Conservation (phyloP, 2,888 invertebrate species). For the Diadromus collaris region DNA sequence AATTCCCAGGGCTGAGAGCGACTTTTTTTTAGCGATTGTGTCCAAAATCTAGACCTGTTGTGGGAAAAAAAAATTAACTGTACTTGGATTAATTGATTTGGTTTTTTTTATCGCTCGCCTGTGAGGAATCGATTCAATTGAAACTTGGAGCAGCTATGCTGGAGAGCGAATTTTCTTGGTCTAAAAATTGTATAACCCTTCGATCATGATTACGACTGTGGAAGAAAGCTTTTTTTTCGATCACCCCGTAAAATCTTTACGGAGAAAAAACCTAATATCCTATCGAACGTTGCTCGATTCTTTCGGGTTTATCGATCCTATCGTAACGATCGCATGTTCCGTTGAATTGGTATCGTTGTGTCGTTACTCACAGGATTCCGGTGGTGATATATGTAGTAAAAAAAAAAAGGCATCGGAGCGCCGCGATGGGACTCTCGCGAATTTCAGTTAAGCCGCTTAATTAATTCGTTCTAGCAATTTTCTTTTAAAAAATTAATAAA, state of each 20-base stretch:
- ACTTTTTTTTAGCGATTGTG: background rate
- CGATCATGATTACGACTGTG: too few relatives aligned
- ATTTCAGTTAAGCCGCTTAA: background rate
- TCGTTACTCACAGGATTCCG: conserved; percentile 26
- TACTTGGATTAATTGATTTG: background rate
- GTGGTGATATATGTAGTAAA: conserved; percentile 33
- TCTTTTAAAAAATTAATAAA: background rate
- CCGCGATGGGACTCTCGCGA: background rate
- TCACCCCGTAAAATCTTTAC: conserved; percentile 7
- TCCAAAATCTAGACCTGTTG: background rate
- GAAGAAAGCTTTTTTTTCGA: conserved; percentile 32
- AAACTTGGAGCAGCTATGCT: too few relatives aligned
- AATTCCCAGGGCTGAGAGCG: background rate
- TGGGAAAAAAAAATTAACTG: background rate
- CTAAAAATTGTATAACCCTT: too few relatives aligned
- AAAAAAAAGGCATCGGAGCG: background rate
- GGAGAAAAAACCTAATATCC: background rate
- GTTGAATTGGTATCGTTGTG: conserved; percentile 22
- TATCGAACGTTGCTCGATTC: conserved; percentile 50
- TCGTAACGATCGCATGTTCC: conserved; percentile 41
- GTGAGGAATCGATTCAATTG: too few relatives aligned
- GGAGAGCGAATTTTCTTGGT: too few relatives aligned
- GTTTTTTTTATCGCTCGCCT: too few relatives aligned
- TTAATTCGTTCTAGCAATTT: background rate
- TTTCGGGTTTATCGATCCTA: conserved; percentile 52